A percentile compares a stretch with the other conserved stretches of the same genome.
Conservation (phyloP, 2,113 vertebrate genomes). For the Crotophaga sulcirostris region DNA sequence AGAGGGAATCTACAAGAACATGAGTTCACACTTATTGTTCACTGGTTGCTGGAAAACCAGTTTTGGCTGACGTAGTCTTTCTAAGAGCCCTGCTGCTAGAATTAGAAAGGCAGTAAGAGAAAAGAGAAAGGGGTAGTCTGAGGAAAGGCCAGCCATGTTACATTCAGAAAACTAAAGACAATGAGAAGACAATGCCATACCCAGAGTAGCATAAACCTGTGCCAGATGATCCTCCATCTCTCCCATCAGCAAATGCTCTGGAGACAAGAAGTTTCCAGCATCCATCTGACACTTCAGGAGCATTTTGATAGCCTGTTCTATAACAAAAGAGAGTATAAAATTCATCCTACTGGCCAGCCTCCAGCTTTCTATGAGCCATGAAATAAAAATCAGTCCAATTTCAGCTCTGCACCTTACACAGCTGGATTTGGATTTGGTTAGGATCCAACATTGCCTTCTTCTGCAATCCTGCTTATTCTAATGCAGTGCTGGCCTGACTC, state of each 20-base stretch:
- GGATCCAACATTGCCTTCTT: neutral
- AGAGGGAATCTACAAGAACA: neutral
- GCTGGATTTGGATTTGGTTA: neutral
- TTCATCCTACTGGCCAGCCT: neutral
- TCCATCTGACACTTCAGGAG: conserved; percentile 69
- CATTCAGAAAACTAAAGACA: neutral
- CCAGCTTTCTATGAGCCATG: neutral
- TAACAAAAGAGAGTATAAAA: neutral
- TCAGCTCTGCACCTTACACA: neutral
- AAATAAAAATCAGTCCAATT: neutral
- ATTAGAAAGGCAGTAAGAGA: neutral
- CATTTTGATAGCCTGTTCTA: conserved; percentile 78
- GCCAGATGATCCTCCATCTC: conserved; percentile 85
- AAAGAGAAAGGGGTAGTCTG: neutral
- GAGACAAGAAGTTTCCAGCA: conserved; percentile 76
- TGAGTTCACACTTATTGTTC: neutral
- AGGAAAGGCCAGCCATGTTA: neutral
- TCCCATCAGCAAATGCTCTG: conserved; percentile 81
- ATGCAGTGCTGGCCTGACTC: accelerated
- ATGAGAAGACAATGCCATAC: conserved; percentile 65
- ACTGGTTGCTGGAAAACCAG: neutral
- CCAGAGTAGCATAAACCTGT: conserved; percentile 81
- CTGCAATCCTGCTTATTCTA: neutral
- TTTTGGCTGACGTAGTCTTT: neutral
- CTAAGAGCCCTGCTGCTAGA: neutral